phyloP scores from a whole-genome alignment of 1,140 invertebrate genomes.

The Drosophila elegans region DNA sequence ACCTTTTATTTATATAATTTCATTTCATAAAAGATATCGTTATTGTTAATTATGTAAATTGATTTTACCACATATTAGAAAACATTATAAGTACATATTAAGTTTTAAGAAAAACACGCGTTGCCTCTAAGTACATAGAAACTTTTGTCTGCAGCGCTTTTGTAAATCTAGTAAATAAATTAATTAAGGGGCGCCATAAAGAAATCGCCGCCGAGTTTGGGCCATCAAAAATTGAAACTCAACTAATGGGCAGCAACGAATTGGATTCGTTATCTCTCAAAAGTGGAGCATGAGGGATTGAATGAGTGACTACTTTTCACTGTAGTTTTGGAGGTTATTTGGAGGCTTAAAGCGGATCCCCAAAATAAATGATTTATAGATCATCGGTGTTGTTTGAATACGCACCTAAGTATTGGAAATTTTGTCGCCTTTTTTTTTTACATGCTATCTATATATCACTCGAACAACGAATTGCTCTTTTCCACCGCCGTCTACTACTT shows the following conservation, averaged over 20 bases:
- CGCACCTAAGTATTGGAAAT: constrained; percentile 53
- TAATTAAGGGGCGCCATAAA: constrained; percentile 14
- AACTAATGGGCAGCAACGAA: constrained; percentile 9
- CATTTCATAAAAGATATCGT: too few relatives aligned
- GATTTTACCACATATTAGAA: too few relatives aligned
- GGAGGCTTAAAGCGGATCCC: constrained; percentile 27
- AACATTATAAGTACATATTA: not conserved
- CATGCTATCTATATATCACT: constrained; percentile 46
- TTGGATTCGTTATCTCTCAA: constrained; percentile 18
- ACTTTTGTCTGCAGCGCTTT: not conserved
- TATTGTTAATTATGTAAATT: too few relatives aligned
- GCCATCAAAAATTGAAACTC: constrained; percentile 18
- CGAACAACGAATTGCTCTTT: constrained; percentile 36
- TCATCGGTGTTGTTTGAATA: constrained; percentile 6
- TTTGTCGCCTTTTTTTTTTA: constrained; percentile 20
- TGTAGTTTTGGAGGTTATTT: constrained; percentile 59
- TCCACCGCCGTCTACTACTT: constrained; percentile 42
- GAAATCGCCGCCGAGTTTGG: constrained; percentile 10
- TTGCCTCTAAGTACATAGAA: too few relatives aligned
- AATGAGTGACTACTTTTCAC: constrained; percentile 3
- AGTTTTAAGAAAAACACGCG: not conserved
- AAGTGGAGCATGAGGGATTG: constrained; percentile 17
- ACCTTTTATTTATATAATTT: too few relatives aligned
- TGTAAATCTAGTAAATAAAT: not conserved
- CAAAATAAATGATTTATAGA: constrained; percentile 58